Evolutionary conservation across 2,113 vertebrate genomes (phyloP).

Genomic region (Empidonax alnorum): DNA sequence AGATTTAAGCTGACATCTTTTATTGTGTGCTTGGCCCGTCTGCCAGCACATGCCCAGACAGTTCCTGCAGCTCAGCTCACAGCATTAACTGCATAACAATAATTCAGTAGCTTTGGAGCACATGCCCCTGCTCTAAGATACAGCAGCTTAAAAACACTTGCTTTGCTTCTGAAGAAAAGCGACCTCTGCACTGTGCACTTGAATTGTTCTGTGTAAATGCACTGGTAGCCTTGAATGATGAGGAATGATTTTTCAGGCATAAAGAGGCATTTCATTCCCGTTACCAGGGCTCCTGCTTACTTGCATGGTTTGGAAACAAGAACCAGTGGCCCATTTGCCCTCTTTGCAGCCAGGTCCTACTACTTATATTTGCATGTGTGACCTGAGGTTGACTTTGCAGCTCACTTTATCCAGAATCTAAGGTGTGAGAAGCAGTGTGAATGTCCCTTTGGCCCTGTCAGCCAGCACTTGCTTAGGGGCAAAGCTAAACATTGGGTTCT

Average conservation of each 20-base stretch:
- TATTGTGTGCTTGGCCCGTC: not conserved
- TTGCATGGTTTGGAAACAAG: not conserved
- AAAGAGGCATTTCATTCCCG: not conserved
- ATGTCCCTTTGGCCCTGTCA: not conserved
- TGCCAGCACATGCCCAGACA: slow-evolving; percentile 60
- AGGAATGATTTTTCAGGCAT: slow-evolving; percentile 10
- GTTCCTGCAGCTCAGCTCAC: slow-evolving; percentile 27
- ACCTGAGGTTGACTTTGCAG: not conserved
- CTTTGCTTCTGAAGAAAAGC: slow-evolving; percentile 19
- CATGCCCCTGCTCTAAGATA: slow-evolving; percentile 22
- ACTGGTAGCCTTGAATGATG: slow-evolving; percentile 9
- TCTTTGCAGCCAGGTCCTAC: not conserved
- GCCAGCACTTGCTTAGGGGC: not conserved
- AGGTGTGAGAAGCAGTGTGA: not conserved
- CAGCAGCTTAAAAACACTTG: slow-evolving; percentile 34
- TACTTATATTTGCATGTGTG: not conserved
- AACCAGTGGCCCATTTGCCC: not conserved
- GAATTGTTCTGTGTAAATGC: slow-evolving; percentile 6
- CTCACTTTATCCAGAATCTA: not conserved
- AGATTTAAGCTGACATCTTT: slow-evolving; percentile 43
- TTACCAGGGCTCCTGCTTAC: slow-evolving; percentile 13
- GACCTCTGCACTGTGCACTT: not conserved
- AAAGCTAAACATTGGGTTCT: not conserved
- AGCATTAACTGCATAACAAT: slow-evolving; percentile 26
- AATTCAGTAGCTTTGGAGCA: slow-evolving; percentile 38